Base-by-base conservation (phyloP, 2,888 invertebrate species). In the Cosmia pyralina region DNA sequence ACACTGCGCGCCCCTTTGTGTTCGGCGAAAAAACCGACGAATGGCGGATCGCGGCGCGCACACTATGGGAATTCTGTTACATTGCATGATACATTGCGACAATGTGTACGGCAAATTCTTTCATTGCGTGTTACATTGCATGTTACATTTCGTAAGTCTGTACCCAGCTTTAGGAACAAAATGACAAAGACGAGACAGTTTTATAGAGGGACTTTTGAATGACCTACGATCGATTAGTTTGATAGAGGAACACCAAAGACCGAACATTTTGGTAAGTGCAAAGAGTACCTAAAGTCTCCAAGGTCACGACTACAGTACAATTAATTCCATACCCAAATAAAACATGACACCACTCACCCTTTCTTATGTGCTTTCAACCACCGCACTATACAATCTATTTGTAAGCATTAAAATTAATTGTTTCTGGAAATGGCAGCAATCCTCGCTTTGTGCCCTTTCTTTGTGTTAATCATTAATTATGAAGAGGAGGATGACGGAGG, bases 381-480 rank as follows among this genome's bases (percentile, higher is more conserved):
- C 57, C 15, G 15, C 55, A 63, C 34, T n/a, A 58, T 34, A 79
- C 41, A 62, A 79, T 55, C 70, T 70, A 77, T 76, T 79, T 81
- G 79, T 77, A 13, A 11, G 46, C 77, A 72, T 68, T 65, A 71
- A 60, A 81, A 79, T 79, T 81, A 79, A 79, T 79, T 72, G 77
- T 72, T 34, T 15, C 59, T 55, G 41, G 55, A 44, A 74, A 74
- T 74, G 59, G 19, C 28, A 68, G 34, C 19, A 22, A 60, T 44
- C 41, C 79, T 22, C 15, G 17, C 15, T 71, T 63, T 67, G 50
- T 70, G 17, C 52, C 50, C 15, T n/a, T 60, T 44, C 52, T 34
- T 64, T 46, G 65, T 65, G 13, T 38, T 53, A 67, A 67, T 77
- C 19, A 77, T 81, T 69, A 64, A 65, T 79, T 68, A 68, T 57